These are phyloP conservation scores for Stichodactyla mertensii DNA, from an alignment of 64 coral and sea anemone species.

Conservation along the genomic window DNA sequence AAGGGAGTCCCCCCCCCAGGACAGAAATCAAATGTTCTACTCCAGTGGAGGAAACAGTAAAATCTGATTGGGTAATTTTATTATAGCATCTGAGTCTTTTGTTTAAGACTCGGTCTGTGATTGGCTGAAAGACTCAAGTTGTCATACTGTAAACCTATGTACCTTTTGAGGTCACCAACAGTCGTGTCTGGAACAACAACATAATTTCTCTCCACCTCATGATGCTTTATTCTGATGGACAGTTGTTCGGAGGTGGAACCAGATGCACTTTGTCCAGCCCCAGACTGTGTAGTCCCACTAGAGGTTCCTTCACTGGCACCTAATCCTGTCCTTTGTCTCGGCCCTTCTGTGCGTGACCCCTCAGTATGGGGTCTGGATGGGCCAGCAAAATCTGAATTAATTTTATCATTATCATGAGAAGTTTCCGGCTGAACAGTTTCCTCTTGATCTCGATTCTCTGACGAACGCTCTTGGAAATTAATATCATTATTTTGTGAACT, in stretches of 20 bases:
- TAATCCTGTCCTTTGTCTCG: background rate
- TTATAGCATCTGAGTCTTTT: too few relatives aligned
- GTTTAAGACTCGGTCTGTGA: too few relatives aligned
- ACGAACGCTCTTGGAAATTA: too few relatives aligned
- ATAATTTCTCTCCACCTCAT: conserved; percentile 58
- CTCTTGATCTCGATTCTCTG: background rate
- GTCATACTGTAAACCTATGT: background rate
- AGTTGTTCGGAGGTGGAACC: background rate
- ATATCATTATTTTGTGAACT: background rate
- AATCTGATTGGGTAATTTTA: too few relatives aligned
- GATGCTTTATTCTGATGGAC: conserved; percentile 68
- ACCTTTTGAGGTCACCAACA: conserved; percentile 85
- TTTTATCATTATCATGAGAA: background rate
- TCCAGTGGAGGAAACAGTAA: too few relatives aligned
- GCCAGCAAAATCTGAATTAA: background rate
- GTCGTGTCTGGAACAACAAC: conserved; percentile 41
- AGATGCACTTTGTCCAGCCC: background rate
- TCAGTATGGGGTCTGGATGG: background rate
- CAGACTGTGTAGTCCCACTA: background rate
- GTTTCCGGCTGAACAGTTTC: background rate
- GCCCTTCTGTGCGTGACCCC: background rate
- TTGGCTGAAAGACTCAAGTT: too few relatives aligned
- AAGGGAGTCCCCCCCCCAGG: too few relatives aligned
- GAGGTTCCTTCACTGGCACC: background rate
- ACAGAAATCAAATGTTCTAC: too few relatives aligned